Conservation (phyloP, 2,888 invertebrate genomes). For the Bombylius discolor region DNA sequence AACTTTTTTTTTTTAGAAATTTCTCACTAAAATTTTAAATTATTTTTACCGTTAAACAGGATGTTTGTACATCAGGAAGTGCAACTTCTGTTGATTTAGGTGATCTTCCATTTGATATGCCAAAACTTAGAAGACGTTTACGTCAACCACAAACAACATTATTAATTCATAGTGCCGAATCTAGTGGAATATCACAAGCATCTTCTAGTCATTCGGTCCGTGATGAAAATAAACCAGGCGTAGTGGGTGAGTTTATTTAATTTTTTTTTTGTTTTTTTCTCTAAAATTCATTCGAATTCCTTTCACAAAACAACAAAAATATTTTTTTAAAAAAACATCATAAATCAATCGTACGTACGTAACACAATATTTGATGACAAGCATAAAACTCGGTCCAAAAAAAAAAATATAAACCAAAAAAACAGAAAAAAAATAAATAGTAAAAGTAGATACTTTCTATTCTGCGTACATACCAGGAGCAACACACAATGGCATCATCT, state of each 20-base stretch:
- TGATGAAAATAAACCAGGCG: slow-evolving; percentile 51
- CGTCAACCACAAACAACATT: slow-evolving; percentile 37
- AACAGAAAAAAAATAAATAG: no score
- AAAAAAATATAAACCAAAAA: no score
- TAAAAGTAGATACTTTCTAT: no score
- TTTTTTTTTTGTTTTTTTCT: neutral
- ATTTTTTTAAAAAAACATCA: no score
- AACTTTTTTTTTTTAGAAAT: neutral
- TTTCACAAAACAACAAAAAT: neutral
- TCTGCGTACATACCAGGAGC: no score
- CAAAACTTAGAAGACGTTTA: slow-evolving; percentile 65
- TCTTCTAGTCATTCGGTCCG: slow-evolving; percentile 71
- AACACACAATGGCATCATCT: no score
- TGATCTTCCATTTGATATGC: slow-evolving; percentile 84
- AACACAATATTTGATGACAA: no score
- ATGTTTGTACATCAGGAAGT: slow-evolving; percentile 53
- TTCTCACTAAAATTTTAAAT: neutral
- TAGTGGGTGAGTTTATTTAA: slow-evolving; percentile 28
- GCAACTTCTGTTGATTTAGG: slow-evolving; percentile 64
- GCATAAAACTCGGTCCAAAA: no score
- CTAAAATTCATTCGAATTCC: neutral
- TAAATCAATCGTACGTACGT: no score
- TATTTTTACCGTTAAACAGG: slow-evolving; percentile 18
- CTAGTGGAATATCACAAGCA: slow-evolving; percentile 61
- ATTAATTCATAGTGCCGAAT: slow-evolving; percentile 46